Conservation (phyloP, 2,113 vertebrate genomes). For the Paratilapia polleni region DNA sequence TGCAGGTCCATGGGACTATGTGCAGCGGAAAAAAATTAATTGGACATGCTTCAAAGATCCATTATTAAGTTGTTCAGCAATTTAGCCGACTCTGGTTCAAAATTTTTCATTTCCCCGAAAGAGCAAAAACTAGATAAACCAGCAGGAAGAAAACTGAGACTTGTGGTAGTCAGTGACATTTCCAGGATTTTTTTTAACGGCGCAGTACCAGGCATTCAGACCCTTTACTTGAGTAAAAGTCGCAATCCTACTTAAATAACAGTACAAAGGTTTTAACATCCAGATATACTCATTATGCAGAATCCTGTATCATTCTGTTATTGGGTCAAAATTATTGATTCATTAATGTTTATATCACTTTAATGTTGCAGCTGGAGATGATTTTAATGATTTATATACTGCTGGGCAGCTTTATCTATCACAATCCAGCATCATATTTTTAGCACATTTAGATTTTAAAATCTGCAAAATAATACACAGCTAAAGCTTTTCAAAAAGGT, state of each 20-base stretch:
- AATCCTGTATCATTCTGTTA: no score
- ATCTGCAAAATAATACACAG: not conserved
- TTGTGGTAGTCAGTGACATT: not conserved
- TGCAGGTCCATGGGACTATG: not conserved
- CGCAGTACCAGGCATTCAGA: not conserved
- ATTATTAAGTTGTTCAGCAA: not conserved
- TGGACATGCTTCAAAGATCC: not conserved
- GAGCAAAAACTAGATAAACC: slow-evolving; percentile 19
- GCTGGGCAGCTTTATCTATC: no score
- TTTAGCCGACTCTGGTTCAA: not conserved
- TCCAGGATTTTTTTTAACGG: not conserved
- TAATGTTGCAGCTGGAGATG: not conserved
- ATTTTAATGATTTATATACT: no score
- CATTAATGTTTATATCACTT: not conserved
- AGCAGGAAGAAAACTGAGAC: not conserved
- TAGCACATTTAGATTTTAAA: not conserved
- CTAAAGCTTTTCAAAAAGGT: not conserved
- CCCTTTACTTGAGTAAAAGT: not conserved
- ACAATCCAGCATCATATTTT: no score
- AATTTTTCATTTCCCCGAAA: not conserved
- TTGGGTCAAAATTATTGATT: not conserved
- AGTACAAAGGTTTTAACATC: not conserved
- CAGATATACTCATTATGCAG: not conserved
- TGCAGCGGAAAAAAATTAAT: not conserved
- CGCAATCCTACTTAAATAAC: not conserved